These are phyloP conservation scores for Pinna nobilis DNA, from an alignment of 1,140 invertebrate species.

Conservation along the genomic window DNA sequence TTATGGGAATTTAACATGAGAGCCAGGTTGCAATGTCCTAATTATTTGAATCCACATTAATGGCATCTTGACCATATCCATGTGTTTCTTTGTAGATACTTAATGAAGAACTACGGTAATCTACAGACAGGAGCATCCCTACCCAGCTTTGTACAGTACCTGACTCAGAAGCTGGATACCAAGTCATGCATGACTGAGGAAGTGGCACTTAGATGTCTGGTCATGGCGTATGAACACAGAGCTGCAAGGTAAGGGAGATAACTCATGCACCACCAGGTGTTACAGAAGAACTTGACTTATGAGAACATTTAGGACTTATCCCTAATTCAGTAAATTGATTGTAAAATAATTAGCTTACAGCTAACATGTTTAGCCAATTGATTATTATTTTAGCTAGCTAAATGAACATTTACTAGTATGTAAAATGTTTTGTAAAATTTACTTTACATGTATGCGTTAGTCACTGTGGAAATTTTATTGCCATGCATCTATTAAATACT, in stretches of 20 bases:
- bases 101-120: conserved; percentile 62
- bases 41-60: background rate
- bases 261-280: background rate
- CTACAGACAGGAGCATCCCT: conserved; percentile 46
- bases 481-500: too few species aligned
- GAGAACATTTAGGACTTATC: background rate
- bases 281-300: background rate
- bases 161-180: conserved; percentile 21
- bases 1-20: too few species aligned
- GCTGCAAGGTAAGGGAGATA: conserved; percentile 32
- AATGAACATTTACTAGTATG: background rate
- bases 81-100: conserved; percentile 50
- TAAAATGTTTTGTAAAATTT: too few species aligned
- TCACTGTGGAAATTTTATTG: too few species aligned
- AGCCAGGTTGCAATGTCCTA: background rate
- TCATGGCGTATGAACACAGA: conserved; percentile 44
- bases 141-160: conserved; percentile 52
- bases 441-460: too few species aligned
- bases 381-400: background rate
- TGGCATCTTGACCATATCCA: background rate
- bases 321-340: background rate
- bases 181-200: conserved; percentile 40
- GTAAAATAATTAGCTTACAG: background rate
- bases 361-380: background rate
- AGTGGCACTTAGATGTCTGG: conserved; percentile 22